Base-by-base conservation (phyloP, 2,888 invertebrate species). In the Macropis europaea region DNA sequence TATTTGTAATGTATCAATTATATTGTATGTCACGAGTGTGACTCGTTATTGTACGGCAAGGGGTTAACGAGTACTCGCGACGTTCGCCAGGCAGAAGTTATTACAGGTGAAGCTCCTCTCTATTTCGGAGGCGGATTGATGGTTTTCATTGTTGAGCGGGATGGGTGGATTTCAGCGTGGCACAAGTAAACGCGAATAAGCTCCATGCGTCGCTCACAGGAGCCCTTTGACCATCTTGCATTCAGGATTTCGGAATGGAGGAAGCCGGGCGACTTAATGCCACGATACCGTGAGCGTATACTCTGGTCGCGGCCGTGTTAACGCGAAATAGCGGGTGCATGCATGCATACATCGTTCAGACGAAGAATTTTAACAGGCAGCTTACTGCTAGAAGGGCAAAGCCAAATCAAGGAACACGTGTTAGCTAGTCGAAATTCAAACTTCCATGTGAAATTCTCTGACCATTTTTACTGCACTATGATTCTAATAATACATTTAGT, bases 121-220 rank as follows among this genome's bases (percentile, higher is more conserved):
- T 76, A 54, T 82, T 82, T 78, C 75, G 64, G 66, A 62, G 67
- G 62, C 69, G 79, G 83, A 85, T 87, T 82, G 83, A 86, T 85
- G 84, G 79, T 82, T 85, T 84, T 85, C 82, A 85, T 86, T 85
- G 84, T 85, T 85, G 82, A 77, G 68, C 68, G 68, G 77, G 81
- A 84, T 81, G 76, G 76, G 67, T 61, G 81, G 82, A 83, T 80
- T 85, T 84, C 66, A 60, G 52, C 61, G 52, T 24, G 60, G 59
- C 54, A 52, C 69, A 43, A 70, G 69, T 66, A 70, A n/a, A 73
- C 66, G 47, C 50, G 62, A 77, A 72, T 57, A 66, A 53, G 56
- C 71, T 40, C 54, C 57, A 59, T 56, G 52, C 77, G 72, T 67
- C 74, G 53, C 57, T 60, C 59, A 61, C 62, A 63, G 38, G 15